Conservation (phyloP, 2,113 vertebrate species). For the Crocuta crocuta region DNA sequence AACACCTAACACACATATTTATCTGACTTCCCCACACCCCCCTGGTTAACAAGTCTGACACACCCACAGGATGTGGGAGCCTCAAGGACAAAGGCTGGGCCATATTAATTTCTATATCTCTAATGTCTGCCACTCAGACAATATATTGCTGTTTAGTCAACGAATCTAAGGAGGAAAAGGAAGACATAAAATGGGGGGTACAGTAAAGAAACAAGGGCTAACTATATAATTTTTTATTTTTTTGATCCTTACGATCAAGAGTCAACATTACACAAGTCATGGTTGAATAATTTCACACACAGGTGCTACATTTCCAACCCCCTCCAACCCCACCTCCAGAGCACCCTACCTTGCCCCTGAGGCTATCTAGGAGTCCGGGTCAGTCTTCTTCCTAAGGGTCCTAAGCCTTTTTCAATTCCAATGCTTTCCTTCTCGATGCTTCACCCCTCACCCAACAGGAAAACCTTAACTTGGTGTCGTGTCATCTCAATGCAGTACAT, state of each 20-base stretch:
- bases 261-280: background rate
- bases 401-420: background rate
- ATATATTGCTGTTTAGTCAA: background rate
- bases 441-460: background rate
- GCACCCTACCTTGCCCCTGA: background rate
- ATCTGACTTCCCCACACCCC: background rate
- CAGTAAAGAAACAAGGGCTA: background rate
- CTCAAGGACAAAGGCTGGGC: background rate
- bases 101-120: background rate
- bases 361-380: background rate
- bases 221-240: background rate
- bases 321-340: accelerated
- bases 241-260: background rate
- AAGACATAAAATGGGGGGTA: background rate
- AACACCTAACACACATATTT: background rate
- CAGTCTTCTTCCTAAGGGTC: background rate
- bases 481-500: background rate
- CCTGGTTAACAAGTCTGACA: background rate
- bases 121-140: background rate
- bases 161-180: background rate
- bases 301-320: background rate
- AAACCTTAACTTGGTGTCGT: background rate
- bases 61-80: background rate
- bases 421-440: background rate
- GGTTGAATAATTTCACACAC: background rate